A percentile compares a stretch with the other conserved stretches of the same genome.
phyloP scores from a whole-genome alignment of 2,797 vertebrate species.

The Caiman crocodilus region DNA sequence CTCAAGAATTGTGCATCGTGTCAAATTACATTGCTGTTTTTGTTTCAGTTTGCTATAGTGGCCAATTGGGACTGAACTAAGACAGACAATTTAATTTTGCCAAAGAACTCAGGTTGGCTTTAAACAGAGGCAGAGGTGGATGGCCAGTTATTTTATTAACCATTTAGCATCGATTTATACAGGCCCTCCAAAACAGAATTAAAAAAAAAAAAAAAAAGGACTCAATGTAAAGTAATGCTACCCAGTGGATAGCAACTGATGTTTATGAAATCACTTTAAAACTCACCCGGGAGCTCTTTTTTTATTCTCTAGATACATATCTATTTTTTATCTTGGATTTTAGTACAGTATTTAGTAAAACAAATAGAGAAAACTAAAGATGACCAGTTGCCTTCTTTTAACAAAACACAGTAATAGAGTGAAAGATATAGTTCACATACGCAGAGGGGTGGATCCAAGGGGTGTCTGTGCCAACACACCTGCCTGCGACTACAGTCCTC shows the following conservation, averaged over 20 bases:
- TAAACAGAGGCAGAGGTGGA: not conserved
- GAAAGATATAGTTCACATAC: not conserved
- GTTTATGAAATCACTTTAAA: not conserved
- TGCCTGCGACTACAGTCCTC: no score
- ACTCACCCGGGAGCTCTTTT: not conserved
- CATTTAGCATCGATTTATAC: not conserved
- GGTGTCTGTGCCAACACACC: no score
- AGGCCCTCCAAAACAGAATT: conserved; percentile 34
- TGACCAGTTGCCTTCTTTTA: not conserved
- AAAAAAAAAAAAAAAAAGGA: no score
- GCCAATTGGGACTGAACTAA: conserved; percentile 38
- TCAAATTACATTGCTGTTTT: conserved; percentile 17
- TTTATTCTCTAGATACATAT: not conserved
- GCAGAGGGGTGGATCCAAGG: no score
- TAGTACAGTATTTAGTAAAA: not conserved
- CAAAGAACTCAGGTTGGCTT: conserved; percentile 14
- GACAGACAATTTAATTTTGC: conserved; percentile 18
- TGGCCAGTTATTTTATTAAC: conserved; percentile 3
- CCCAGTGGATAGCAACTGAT: not conserved
- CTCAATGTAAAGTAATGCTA: conserved; percentile 14
- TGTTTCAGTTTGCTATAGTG: conserved; percentile 32
- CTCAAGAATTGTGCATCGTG: not conserved
- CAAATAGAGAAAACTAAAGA: not conserved
- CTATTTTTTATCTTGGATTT: not conserved
- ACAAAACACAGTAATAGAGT: not conserved